Percentiles rank a stretch among this genome's conserved stretches.
phyloP scores from a whole-genome alignment of 2,113 vertebrate species.

The Caracal caracal region DNA sequence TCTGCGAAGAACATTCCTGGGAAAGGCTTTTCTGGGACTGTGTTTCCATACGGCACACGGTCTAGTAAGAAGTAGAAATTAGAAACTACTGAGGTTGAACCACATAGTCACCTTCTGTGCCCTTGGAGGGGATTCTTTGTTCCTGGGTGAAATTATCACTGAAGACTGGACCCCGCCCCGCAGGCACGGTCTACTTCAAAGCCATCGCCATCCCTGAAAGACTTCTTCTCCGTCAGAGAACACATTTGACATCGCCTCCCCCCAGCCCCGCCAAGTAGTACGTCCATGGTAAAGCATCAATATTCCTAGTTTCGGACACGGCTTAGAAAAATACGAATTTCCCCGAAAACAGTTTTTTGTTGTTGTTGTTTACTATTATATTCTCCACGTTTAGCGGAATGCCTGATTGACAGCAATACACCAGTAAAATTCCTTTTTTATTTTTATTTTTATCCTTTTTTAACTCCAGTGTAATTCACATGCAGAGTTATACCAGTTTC shows the following conservation, averaged over 20 bases:
- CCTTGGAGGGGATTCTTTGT: not conserved
- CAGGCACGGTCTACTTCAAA: fast-evolving
- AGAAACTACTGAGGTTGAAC: not conserved
- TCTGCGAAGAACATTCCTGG: not conserved
- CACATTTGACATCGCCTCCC: fast-evolving
- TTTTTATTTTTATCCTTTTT: not conserved
- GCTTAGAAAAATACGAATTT: not conserved
- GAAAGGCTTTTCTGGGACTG: not conserved
- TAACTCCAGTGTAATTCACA: not conserved
- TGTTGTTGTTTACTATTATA: not conserved
- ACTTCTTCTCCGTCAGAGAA: not conserved
- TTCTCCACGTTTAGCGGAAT: not conserved
- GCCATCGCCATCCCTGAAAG: fast-evolving
- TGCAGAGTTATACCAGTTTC: not conserved
- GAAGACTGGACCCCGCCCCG: fast-evolving
- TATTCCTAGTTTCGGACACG: not conserved
- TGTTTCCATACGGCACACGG: not conserved
- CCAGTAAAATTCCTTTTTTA: not conserved
- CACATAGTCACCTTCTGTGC: fast-evolving
- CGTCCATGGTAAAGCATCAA: not conserved
- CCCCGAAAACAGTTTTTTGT: not conserved
- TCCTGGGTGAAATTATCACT: not conserved
- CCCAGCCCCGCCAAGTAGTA: fast-evolving
- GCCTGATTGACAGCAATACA: not conserved
- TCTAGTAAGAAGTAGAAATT: not conserved